These are phyloP conservation scores for Pseudomyrmex cubaensis DNA, from an alignment of 1,140 invertebrate genomes.

Conservation along the genomic window DNA sequence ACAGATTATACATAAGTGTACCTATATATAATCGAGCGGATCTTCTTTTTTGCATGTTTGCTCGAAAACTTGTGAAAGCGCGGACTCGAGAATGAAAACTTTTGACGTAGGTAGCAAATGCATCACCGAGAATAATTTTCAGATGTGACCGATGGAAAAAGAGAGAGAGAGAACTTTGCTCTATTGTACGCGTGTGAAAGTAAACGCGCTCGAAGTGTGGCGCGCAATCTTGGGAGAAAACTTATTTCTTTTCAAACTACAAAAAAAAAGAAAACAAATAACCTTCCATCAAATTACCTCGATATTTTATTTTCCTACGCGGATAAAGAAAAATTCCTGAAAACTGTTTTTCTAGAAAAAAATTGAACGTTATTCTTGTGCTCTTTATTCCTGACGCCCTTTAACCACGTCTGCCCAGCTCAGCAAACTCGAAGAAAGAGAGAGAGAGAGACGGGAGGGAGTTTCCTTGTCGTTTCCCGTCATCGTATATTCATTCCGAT, in stretches of 20 bases:
- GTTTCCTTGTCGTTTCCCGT: slow-evolving; percentile 41
- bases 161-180: too few relatives aligned
- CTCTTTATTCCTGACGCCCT: not conserved
- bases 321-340: not conserved
- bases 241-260: not conserved
- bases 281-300: not conserved
- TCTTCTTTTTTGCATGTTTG: not conserved
- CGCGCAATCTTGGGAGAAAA: not conserved
- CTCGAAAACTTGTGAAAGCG: not conserved
- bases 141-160: too few relatives aligned
- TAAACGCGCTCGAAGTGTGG: not conserved
- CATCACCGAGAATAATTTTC: slow-evolving; percentile 1
- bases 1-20: slow-evolving; percentile 1
- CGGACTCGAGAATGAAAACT: not conserved
- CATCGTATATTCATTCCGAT: slow-evolving; percentile 32
- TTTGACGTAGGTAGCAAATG: not conserved
- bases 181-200: not conserved
- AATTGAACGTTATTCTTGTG: not conserved
- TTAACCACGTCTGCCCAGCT: slow-evolving; percentile 1
- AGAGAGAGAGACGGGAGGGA: slow-evolving; percentile 9
- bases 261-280: not conserved
- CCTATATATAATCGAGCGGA: not conserved
- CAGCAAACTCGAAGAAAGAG: not conserved
- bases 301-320: not conserved
- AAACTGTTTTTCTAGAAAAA: not conserved